phyloP scores from a whole-genome alignment of 2,888 invertebrate species.

The Lasioglossum figueresi region DNA sequence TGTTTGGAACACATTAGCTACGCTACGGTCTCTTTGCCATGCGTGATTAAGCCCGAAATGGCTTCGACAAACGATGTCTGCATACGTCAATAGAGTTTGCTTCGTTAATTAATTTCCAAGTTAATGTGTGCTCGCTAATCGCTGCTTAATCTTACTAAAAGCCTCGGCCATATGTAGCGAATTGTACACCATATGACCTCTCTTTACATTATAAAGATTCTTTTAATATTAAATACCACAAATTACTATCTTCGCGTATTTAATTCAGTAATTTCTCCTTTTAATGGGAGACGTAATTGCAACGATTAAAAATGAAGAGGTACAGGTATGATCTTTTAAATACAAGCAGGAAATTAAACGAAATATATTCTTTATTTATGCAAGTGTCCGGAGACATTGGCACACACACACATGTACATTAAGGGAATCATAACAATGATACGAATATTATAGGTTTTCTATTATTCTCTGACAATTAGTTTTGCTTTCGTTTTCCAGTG shows the following conservation, averaged over 20 bases:
- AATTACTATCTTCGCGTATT: not conserved
- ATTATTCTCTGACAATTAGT: not conserved
- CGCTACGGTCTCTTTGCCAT: conserved; percentile 20
- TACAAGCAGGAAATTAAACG: not conserved
- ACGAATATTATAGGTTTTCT: not conserved
- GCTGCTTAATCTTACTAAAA: conserved; percentile 51
- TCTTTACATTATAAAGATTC: no score
- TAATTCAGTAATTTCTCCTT: not conserved
- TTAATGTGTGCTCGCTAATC: conserved; percentile 47
- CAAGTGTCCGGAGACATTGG: not conserved
- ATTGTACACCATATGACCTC: not conserved
- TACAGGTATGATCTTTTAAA: not conserved
- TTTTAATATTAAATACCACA: not conserved
- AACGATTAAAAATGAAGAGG: not conserved
- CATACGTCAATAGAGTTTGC: conserved; percentile 25
- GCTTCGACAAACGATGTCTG: conserved; percentile 24
- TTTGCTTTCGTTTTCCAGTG: not conserved
- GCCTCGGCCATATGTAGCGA: conserved; percentile 6
- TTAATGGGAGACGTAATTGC: not conserved
- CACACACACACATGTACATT: not conserved
- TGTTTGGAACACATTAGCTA: conserved; percentile 21
- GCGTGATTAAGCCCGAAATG: conserved; percentile 36
- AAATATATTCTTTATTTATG: not conserved
- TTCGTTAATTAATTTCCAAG: conserved; percentile 60
- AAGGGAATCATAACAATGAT: not conserved